Base-by-base conservation (phyloP, 2,888 invertebrate genomes). In the Dorcus parallelipipedus region DNA sequence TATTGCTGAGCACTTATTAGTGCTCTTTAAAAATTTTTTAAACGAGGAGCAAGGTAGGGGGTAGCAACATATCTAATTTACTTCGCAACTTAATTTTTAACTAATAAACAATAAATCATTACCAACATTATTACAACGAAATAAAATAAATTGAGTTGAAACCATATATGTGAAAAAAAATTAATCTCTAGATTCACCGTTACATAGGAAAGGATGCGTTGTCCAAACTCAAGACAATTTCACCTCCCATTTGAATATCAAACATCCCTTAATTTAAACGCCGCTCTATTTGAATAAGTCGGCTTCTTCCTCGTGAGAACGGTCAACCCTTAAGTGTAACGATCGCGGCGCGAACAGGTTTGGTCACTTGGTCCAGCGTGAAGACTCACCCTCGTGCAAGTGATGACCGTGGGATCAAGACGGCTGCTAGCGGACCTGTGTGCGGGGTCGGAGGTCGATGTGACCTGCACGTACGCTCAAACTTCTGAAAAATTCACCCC, bases 331-430 rank as follows among this genome's bases (percentile, higher is more conserved):
- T 58, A 59, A 62, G 48, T 60, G 59, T 67, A 69, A 69, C 70
- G 71, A 67, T 65, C 67, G 61, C 70, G 69, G 67, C 64, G 9
- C 38, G 63, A 66, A 73, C 73, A 70, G 71, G 73, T 73, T 72
- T 71, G 69, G 70, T 69, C 67, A 68, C 66, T 68, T 64, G 58
- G 54, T 62, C 56, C 58, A 54, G 63, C 51, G 53, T 51, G 52
- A 57, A 60, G 60, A 62, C 56, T 45, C 23, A 45, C 45, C 45
- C 45, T 45, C 23, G 20, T 23, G 14, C 45, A 51, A 51, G 50
- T 40, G 61, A 61, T 61, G 62, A 67, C 65, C 67, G 67, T 67
- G 67, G 65, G 67, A 67, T 65, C 59, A 57, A 56, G 20, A 23
- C 45, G 45, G 23, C 45, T 45, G 14, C 6, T 17, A 45, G 20